Evolutionary conservation across 2,797 vertebrate species (phyloP).

Genomic region (Cyclura pinguis): DNA sequence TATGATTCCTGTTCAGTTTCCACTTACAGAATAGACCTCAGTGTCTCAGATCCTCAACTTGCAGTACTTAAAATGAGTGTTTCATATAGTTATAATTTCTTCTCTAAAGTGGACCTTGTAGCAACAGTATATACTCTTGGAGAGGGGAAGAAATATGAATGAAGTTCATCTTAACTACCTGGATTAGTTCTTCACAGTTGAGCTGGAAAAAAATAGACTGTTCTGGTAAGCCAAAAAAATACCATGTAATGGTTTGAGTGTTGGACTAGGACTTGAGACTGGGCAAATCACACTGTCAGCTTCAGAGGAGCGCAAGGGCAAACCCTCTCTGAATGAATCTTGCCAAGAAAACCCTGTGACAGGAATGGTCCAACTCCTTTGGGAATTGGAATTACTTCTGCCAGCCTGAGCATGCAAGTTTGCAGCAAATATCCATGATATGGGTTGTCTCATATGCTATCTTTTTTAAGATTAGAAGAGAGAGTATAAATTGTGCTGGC

Average conservation of each 20-base stretch:
- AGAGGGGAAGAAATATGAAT: neutral
- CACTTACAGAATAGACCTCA: slow-evolving; percentile 18
- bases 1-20: slow-evolving; percentile 23
- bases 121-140: neutral
- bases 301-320: too few relatives aligned
- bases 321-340: too few relatives aligned
- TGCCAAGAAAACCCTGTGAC: too few relatives aligned
- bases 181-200: neutral
- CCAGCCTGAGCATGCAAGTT: neutral
- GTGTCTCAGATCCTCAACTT: slow-evolving; percentile 37
- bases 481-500: neutral
- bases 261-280: too few relatives aligned
- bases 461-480: neutral
- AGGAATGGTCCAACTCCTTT: too few relatives aligned
- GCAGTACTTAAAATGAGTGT: slow-evolving; percentile 3
- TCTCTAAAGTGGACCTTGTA: slow-evolving; percentile 33
- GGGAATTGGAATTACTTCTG: too few relatives aligned
- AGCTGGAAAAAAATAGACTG: neutral
- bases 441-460: neutral
- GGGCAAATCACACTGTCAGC: too few relatives aligned
- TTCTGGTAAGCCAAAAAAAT: neutral
- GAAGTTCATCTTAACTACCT: neutral
- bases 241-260: neutral
- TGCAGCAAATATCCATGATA: neutral
- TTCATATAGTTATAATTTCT: slow-evolving; percentile 19